phyloP scores from a whole-genome alignment of 2,888 invertebrate species.

The Scaeva pyrastri region DNA sequence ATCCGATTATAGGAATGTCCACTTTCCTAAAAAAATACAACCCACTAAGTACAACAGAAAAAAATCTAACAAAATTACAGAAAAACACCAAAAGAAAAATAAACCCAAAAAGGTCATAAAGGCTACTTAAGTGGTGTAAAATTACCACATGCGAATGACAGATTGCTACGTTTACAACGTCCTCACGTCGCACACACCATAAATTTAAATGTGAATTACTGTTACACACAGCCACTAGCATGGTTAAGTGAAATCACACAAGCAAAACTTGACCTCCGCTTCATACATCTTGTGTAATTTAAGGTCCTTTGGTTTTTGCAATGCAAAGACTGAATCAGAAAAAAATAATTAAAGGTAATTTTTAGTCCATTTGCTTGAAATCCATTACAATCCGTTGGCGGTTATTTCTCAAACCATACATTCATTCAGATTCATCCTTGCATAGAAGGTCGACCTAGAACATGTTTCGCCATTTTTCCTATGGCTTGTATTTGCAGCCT shows the following conservation, averaged over 20 bases:
- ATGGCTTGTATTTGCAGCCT: background rate
- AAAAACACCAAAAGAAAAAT: slow-evolving; percentile 24
- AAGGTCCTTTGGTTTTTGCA: background rate
- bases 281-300: slow-evolving; percentile 30
- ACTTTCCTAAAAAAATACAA: background rate
- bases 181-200: slow-evolving; percentile 55
- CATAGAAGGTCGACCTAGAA: slow-evolving; percentile 6
- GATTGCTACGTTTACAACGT: slow-evolving; percentile 71
- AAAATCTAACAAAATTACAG: background rate
- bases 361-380: slow-evolving; percentile 67
- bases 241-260: slow-evolving; percentile 16
- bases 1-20: slow-evolving; percentile 65
- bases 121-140: slow-evolving; percentile 76
- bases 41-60: background rate
- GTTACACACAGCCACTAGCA: slow-evolving; percentile 31
- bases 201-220: slow-evolving; percentile 58
- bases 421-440: slow-evolving; percentile 41
- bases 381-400: slow-evolving; percentile 66
- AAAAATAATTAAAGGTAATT: slow-evolving; percentile 60
- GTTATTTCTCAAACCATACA: slow-evolving; percentile 49
- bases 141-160: slow-evolving; percentile 74
- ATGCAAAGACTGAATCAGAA: background rate
- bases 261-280: slow-evolving; percentile 37
- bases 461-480: background rate
- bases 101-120: slow-evolving; percentile 66